These are phyloP conservation scores for Myotis brandtii DNA, from an alignment of 2,113 vertebrate species.

Conservation along the genomic window DNA sequence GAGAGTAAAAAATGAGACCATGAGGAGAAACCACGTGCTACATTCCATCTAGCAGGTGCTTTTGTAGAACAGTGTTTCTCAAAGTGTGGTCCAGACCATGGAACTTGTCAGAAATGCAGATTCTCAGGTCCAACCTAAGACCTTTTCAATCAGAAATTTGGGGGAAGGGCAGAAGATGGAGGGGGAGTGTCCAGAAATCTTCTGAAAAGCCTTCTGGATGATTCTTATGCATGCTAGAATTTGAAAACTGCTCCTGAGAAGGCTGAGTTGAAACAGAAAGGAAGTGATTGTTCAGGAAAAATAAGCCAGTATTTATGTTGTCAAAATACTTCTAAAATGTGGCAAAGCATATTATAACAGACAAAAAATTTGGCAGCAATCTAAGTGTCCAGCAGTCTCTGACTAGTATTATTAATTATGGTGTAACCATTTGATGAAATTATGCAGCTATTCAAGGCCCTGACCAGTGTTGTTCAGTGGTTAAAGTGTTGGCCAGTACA, in stretches of 20 bases:
- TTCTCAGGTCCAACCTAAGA: neutral
- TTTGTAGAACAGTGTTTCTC: neutral
- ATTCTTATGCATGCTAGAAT: neutral
- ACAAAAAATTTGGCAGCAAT: neutral
- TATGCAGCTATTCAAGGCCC: neutral
- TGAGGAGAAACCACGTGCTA: neutral
- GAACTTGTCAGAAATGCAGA: neutral
- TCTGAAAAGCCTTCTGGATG: neutral
- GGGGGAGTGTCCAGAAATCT: neutral
- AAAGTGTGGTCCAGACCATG: neutral
- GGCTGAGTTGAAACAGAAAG: neutral
- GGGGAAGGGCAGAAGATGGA: neutral
- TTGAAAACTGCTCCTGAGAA: neutral
- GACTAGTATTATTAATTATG: constrained; percentile 19
- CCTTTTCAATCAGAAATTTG: neutral
- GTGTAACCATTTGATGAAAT: constrained; percentile 16
- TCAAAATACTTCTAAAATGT: constrained; percentile 29
- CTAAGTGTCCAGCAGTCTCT: neutral
- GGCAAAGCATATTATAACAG: neutral
- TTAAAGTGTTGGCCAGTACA: no score
- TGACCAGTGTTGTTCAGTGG: no score
- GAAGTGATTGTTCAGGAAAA: constrained; percentile 4
- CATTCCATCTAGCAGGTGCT: neutral
- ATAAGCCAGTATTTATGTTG: neutral
- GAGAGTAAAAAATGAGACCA: neutral